Conservation (phyloP, 2,888 invertebrate genomes). For the Melanargia galathea region DNA sequence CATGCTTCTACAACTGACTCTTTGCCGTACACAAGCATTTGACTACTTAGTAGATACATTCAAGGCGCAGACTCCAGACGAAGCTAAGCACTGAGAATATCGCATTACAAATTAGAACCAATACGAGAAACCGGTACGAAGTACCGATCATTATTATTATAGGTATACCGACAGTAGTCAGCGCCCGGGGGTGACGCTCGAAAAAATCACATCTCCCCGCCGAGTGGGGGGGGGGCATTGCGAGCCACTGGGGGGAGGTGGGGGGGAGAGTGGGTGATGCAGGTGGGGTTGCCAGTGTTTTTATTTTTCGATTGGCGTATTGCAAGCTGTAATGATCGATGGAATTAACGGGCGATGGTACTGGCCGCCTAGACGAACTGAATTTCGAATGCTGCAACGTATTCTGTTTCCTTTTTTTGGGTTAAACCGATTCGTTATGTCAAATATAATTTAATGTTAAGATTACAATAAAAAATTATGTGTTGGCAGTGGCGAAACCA, state of each 20-base stretch:
- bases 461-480: no score
- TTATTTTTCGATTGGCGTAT: slow-evolving; percentile 81
- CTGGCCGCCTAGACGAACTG: slow-evolving; percentile 67
- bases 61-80: not conserved
- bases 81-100: not conserved
- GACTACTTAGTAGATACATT: no score
- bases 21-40: no score
- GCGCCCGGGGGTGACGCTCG: slow-evolving; percentile 71
- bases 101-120: slow-evolving; percentile 24
- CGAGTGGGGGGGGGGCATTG: slow-evolving; percentile 46
- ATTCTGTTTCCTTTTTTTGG: slow-evolving; percentile 29
- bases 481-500: no score
- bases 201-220: slow-evolving; percentile 74
- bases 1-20: no score
- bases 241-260: slow-evolving; percentile 44
- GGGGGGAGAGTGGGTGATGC: slow-evolving; percentile 48
- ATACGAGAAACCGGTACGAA: slow-evolving; percentile 32
- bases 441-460: no score
- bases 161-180: slow-evolving; percentile 47
- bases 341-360: slow-evolving; percentile 73
- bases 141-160: slow-evolving; percentile 41
- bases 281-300: slow-evolving; percentile 74
- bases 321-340: slow-evolving; percentile 81
- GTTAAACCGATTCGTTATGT: not conserved
- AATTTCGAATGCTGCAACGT: slow-evolving; percentile 48